Percentiles rank a stretch among this genome's conserved stretches.
phyloP scores from a whole-genome alignment of 2,797 vertebrate species.

The Neosilurus mollespiculum region DNA sequence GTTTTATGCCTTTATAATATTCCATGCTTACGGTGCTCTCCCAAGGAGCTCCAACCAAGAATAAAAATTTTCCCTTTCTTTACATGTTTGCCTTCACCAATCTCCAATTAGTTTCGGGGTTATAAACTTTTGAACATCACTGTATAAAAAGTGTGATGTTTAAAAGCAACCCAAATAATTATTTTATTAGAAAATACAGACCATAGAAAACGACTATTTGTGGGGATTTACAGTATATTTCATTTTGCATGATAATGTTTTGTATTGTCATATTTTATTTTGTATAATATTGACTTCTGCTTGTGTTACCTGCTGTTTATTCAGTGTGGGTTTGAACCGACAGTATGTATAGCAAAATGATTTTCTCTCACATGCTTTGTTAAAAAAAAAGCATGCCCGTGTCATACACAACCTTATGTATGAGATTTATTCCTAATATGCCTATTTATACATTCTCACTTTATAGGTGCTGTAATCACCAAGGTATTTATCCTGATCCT shows the following conservation, averaged over 20 bases:
- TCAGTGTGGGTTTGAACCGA: not conserved
- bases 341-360: not conserved
- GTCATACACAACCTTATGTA: slow-evolving; percentile 36
- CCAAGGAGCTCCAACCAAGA: too few species aligned
- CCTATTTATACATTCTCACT: slow-evolving; percentile 45
- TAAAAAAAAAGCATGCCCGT: slow-evolving; percentile 22
- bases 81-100: not conserved
- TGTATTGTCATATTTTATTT: not conserved
- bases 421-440: slow-evolving; percentile 52
- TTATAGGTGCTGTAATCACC: slow-evolving; percentile 53
- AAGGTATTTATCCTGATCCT: slow-evolving; percentile 55
- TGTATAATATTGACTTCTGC: not conserved
- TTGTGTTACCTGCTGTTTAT: slow-evolving; percentile 14
- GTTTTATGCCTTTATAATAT: too few species aligned
- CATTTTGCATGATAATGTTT: not conserved
- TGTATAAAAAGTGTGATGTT: not conserved
- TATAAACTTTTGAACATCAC: not conserved
- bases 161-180: not conserved
- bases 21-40: too few species aligned
- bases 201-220: not conserved
- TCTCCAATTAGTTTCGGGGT: not conserved
- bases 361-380: slow-evolving; percentile 39
- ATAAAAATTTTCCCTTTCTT: not conserved
- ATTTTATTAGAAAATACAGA: not conserved
- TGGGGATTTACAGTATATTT: not conserved